Evolutionary conservation across 2,888 invertebrate genomes (phyloP).

Genomic region (Protodeltote pygarga): DNA sequence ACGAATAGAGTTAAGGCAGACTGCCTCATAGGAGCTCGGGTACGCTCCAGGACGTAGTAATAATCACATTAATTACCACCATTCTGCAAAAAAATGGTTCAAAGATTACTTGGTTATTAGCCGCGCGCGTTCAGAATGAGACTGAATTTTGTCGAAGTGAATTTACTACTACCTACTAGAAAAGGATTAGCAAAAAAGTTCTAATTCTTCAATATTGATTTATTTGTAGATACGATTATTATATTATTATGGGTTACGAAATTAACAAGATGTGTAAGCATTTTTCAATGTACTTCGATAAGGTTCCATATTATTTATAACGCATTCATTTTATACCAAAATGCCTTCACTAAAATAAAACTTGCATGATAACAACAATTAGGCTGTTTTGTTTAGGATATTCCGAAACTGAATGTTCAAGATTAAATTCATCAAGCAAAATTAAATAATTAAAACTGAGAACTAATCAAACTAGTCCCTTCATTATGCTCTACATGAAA

Average conservation of each 20-base stretch:
- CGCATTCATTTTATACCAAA: too few relatives aligned
- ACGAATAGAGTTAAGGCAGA: constrained; percentile 2
- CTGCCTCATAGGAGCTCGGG: not conserved
- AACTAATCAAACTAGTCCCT: not conserved
- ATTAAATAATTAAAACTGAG: constrained; percentile 5
- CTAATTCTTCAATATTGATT: too few relatives aligned
- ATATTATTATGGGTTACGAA: too few relatives aligned
- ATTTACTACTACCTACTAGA: too few relatives aligned
- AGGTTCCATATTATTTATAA: too few relatives aligned
- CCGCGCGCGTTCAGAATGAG: too few relatives aligned
- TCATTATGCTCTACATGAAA: constrained; percentile 20
- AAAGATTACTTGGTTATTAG: constrained; percentile 17
- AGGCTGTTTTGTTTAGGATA: too few relatives aligned
- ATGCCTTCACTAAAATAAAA: constrained; percentile 11
- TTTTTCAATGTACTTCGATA: too few relatives aligned
- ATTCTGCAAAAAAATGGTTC: constrained; percentile 29
- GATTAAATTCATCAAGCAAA: constrained; percentile 6
- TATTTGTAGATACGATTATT: too few relatives aligned
- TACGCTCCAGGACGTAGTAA: not conserved
- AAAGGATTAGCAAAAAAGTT: too few relatives aligned
- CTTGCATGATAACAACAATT: constrained; percentile 3
- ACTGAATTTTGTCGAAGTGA: too few relatives aligned
- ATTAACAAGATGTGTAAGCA: too few relatives aligned
- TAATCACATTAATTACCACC: not conserved
- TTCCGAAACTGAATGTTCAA: not conserved